phyloP scores from a whole-genome alignment of 30 jellyfish, hydroid and myxozoan genomes.

The Aurelia aurita region DNA sequence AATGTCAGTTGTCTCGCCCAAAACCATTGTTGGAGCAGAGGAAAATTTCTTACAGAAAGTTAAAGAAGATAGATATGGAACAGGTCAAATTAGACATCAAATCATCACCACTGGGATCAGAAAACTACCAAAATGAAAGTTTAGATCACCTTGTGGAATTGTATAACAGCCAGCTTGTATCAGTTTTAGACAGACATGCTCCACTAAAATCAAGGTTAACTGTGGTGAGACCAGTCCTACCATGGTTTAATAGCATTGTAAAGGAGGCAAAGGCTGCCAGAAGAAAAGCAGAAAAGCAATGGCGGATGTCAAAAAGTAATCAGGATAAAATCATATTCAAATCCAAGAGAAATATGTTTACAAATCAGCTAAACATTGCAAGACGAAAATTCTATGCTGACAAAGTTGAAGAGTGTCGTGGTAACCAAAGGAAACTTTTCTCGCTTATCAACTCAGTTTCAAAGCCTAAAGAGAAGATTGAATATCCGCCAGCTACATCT shows the following conservation, averaged over 20 bases:
- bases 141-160: neutral
- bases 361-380: conserved; percentile 7
- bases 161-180: neutral
- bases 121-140: neutral
- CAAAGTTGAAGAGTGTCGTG: neutral
- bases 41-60: neutral
- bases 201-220: conserved; percentile 8
- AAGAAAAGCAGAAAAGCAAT: conserved; percentile 13
- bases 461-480: neutral
- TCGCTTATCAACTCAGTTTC: neutral
- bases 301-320: conserved; percentile 10
- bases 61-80: neutral
- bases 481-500: conserved; percentile 19
- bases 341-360: neutral
- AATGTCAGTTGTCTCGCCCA: conserved; percentile 21
- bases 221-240: conserved; percentile 21
- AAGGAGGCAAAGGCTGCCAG: conserved; percentile 10
- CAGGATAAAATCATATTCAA: neutral
- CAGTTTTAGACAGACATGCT: conserved; percentile 37
- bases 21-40: conserved; percentile 33
- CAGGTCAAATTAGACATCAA: neutral
- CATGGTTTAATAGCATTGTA: conserved; percentile 9
- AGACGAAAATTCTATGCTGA: conserved; percentile 16
- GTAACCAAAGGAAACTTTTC: conserved; percentile 26
- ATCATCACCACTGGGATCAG: neutral